phyloP scores from a whole-genome alignment of 2,113 vertebrate species.

The Chaetorhynchus papuensis region DNA sequence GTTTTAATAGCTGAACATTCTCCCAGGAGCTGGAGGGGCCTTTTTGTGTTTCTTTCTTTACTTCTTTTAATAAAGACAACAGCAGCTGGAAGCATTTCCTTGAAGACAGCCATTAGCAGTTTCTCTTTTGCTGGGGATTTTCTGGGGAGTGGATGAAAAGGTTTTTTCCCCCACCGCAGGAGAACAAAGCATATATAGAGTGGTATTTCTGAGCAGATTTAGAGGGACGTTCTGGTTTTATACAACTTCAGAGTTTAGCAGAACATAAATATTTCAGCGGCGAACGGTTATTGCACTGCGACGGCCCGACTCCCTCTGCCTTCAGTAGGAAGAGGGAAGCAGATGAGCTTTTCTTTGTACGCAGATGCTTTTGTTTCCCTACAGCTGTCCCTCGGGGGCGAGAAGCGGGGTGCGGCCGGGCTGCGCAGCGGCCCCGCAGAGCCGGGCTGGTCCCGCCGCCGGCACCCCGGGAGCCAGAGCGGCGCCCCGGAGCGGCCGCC shows the following conservation, averaged over 20 bases:
- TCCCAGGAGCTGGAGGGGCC: background rate
- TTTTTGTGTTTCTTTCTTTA: constrained; percentile 12
- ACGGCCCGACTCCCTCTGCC: background rate
- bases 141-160: background rate
- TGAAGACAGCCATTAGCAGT: background rate
- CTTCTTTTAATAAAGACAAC: constrained; percentile 45
- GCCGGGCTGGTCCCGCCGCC: fast-evolving
- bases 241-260: background rate
- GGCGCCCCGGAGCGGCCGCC: fast-evolving
- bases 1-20: constrained; percentile 49
- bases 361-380: fast-evolving
- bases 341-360: background rate
- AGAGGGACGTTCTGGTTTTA: background rate
- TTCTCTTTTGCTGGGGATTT: background rate
- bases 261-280: background rate
- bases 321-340: background rate
- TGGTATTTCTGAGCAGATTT: background rate
- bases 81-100: constrained; percentile 20
- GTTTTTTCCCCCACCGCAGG: background rate
- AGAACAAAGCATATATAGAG: background rate
- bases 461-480: fast-evolving
- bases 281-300: fast-evolving
- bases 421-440: too few relatives aligned
- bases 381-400: fast-evolving
- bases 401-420: fast-evolving